phyloP scores from a whole-genome alignment of 2,888 invertebrate species.

The Drepanosiphum platanoidis region DNA sequence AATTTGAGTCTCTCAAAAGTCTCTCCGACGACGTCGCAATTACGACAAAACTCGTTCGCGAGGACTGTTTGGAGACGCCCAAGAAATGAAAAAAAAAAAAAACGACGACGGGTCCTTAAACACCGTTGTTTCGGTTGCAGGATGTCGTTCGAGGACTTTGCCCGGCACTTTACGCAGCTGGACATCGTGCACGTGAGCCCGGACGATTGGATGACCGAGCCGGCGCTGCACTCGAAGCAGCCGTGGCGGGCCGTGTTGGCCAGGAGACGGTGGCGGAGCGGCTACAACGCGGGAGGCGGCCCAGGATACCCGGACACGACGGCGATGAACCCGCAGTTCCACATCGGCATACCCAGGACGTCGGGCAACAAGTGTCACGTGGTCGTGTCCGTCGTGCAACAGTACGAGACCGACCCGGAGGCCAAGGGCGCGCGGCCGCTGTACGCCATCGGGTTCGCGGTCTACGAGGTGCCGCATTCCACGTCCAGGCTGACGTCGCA shows the following conservation, averaged over 20 bases:
- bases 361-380: constrained; percentile 77
- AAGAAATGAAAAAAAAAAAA: no score
- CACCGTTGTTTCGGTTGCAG: constrained; percentile 67
- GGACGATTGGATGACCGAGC: constrained; percentile 79
- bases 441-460: constrained; percentile 77
- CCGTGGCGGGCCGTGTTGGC: constrained; percentile 79
- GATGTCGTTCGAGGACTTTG: constrained; percentile 79
- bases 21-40: no score
- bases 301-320: constrained; percentile 75
- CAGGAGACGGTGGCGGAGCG: constrained; percentile 74
- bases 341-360: constrained; percentile 75
- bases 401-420: constrained; percentile 71
- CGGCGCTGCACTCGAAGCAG: constrained; percentile 75
- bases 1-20: background rate
- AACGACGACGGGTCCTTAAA: no score
- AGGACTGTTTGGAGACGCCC: no score
- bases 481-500: constrained; percentile 73
- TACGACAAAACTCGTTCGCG: no score
- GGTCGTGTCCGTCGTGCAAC: constrained; percentile 78
- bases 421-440: constrained; percentile 70
- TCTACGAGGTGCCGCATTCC: constrained; percentile 76
- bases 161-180: constrained; percentile 74
- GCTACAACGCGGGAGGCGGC: constrained; percentile 79
- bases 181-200: constrained; percentile 81
- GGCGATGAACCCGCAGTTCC: constrained; percentile 77